Evolutionary conservation across 2,113 vertebrate genomes (phyloP).

Genomic region (Theristicus caerulescens): DNA sequence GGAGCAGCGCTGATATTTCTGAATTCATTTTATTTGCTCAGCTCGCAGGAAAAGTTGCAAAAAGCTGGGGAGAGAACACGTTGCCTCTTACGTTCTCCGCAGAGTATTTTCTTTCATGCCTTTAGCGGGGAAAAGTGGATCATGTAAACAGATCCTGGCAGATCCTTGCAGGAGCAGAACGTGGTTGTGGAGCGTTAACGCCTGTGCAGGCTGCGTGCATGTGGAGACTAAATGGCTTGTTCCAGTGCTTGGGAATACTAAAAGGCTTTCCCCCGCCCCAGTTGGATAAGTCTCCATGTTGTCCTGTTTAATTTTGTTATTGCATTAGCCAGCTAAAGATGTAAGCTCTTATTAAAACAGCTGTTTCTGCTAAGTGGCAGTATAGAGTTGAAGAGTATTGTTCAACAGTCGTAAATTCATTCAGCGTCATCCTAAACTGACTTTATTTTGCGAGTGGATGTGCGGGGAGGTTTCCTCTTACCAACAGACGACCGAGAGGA

Average conservation of each 20-base stretch:
- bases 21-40: constrained; percentile 39
- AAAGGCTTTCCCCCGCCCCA: background rate
- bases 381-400: fast-evolving
- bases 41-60: constrained; percentile 11
- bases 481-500: background rate
- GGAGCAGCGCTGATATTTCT: constrained; percentile 10
- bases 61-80: background rate
- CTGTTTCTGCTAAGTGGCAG: background rate
- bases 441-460: background rate
- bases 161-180: background rate
- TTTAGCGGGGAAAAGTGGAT: background rate
- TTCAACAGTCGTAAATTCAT: background rate
- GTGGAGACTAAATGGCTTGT: background rate
- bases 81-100: background rate
- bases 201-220: background rate
- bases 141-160: background rate
- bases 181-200: background rate
- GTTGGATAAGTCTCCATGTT: background rate
- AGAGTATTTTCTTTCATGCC: background rate
- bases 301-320: constrained; percentile 2
- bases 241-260: background rate
- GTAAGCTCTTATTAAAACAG: background rate
- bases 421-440: background rate
- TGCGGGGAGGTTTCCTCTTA: background rate
- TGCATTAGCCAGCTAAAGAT: constrained; percentile 4